A percentile compares a stretch with the other conserved stretches of the same genome.
These are phyloP conservation scores for Scrobipalpa costella DNA, from an alignment of 2,888 invertebrate species.

Conservation along the genomic window DNA sequence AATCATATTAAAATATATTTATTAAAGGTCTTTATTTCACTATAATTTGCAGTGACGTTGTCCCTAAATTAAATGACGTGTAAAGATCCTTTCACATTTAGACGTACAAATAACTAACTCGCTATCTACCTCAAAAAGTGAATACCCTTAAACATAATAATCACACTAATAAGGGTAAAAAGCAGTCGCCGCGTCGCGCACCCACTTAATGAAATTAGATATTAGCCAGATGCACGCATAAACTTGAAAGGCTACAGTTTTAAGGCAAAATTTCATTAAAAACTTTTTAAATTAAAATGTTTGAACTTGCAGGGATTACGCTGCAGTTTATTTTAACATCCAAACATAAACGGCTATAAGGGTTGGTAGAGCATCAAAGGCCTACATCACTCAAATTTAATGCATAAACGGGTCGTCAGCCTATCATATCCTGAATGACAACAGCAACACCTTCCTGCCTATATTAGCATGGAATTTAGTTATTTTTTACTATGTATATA, in stretches of 20 bases:
- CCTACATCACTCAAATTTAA: too few species aligned
- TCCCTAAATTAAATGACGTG: too few species aligned
- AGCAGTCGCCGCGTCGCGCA: not conserved
- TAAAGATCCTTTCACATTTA: too few species aligned
- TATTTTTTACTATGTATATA: too few species aligned
- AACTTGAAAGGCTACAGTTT: not conserved
- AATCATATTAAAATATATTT: too few species aligned
- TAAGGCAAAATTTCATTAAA: not conserved
- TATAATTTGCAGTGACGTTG: too few species aligned
- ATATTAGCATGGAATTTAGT: too few species aligned
- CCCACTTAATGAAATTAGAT: slow-evolving; percentile 26
- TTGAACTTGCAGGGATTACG: not conserved
- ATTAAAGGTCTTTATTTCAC: too few species aligned
- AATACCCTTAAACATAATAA: not conserved
- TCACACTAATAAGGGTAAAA: slow-evolving; percentile 25
- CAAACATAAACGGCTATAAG: not conserved
- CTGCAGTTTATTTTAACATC: not conserved
- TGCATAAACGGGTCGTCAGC: too few species aligned
- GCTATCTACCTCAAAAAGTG: not conserved
- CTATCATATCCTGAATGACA: too few species aligned
- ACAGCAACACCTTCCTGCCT: too few species aligned
- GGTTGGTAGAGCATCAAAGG: not conserved
- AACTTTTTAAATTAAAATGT: slow-evolving; percentile 17
- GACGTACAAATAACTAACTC: not conserved
- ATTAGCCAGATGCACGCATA: slow-evolving; percentile 24